Conservation (phyloP, 2,797 vertebrate species). For the Babyrousa celebensis region DNA sequence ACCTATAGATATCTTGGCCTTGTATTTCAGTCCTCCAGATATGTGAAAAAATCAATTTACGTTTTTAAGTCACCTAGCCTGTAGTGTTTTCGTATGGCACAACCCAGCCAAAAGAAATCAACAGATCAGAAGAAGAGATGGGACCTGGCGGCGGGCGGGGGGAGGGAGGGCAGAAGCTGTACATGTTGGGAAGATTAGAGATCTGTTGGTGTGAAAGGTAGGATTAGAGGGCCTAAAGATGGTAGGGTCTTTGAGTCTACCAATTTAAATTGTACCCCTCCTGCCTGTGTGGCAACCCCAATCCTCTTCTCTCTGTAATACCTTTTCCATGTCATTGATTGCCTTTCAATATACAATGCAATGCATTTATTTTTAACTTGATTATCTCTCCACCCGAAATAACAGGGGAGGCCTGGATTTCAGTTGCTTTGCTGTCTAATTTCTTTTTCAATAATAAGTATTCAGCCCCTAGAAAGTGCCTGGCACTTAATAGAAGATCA, state of each 20-base stretch:
- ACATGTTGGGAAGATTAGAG: accelerated
- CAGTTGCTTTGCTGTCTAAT: background rate
- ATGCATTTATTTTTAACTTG: background rate
- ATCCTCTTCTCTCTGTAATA: background rate
- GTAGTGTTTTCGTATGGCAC: background rate
- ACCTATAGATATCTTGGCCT: background rate
- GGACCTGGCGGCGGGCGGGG: accelerated
- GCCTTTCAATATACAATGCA: background rate
- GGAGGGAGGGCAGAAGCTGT: background rate
- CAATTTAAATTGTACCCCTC: background rate
- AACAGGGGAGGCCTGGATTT: background rate
- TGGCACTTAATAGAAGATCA: background rate
- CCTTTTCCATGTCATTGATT: background rate
- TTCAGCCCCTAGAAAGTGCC: background rate
- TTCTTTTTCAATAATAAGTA: background rate
- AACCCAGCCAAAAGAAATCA: background rate
- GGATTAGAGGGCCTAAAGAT: background rate
- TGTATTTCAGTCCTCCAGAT: background rate
- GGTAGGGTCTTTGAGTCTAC: background rate
- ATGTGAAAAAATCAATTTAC: background rate
- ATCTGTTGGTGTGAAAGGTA: background rate
- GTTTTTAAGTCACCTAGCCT: background rate
- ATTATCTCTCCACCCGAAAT: accelerated
- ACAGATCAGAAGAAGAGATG: background rate
- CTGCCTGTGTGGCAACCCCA: accelerated